phyloP scores from a whole-genome alignment of 2,888 invertebrate genomes.

The Horisme vitalbata region DNA sequence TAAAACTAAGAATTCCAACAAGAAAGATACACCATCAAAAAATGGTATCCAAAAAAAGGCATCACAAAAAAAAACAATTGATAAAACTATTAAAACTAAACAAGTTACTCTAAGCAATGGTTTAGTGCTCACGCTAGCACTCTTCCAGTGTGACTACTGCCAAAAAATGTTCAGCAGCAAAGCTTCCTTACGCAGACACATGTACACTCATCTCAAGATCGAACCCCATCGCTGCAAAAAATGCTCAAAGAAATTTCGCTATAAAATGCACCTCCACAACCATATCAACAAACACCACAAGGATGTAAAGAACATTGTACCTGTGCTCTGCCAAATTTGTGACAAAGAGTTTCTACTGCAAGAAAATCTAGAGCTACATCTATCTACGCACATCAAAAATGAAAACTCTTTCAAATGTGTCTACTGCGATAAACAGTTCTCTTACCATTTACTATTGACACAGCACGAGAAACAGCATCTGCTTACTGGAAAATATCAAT shows the following conservation, averaged over 20 bases:
- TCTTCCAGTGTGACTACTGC: constrained; percentile 83
- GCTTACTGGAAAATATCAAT: constrained; percentile 87
- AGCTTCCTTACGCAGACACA: constrained; percentile 86
- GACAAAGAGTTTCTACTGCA: constrained; percentile 89
- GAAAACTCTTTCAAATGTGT: constrained; percentile 85
- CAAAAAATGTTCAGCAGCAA: constrained; percentile 84
- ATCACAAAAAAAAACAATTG: constrained; percentile 25
- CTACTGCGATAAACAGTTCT: constrained; percentile 73
- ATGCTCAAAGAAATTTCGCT: constrained; percentile 85
- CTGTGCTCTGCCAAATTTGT: constrained; percentile 88
- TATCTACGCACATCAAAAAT: constrained; percentile 85
- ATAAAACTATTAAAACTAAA: constrained; percentile 32
- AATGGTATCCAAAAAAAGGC: too few relatives aligned
- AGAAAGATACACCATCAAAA: constrained; percentile 17
- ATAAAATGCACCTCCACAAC: constrained; percentile 85
- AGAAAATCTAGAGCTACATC: constrained; percentile 88
- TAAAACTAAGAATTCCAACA: constrained; percentile 21
- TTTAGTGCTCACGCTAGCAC: constrained; percentile 41
- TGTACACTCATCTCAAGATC: constrained; percentile 85
- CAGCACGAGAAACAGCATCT: constrained; percentile 90
- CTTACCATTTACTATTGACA: constrained; percentile 57
- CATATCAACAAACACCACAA: constrained; percentile 84
- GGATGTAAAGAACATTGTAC: constrained; percentile 33
- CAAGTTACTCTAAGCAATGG: constrained; percentile 46
- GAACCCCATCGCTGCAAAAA: constrained; percentile 84